Base-by-base conservation (phyloP, 2,888 invertebrate genomes). In the Linnaemya tessellans region DNA sequence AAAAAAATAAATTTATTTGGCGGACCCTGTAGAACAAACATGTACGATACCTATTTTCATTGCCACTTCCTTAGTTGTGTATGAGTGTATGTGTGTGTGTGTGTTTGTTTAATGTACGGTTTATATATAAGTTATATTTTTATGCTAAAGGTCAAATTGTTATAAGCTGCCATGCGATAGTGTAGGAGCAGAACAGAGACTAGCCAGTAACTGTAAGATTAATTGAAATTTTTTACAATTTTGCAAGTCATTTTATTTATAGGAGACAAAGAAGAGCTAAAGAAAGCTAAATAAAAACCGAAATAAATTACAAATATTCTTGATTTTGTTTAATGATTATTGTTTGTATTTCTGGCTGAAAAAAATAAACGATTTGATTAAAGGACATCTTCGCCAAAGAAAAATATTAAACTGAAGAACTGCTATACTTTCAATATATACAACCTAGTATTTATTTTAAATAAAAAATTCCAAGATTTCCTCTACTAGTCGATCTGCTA, bases 101-200 rank as follows among this genome's bases (percentile, higher is more conserved):
- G n/a, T 75, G 9, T 38, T n/a, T 62, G 35, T 18, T 35, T 30
- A 51, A 67, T 35, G 35, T 49, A n/a, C 18, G 70, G 18, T 41
- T 70, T 75, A 75, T 54, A 81, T 64, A 78, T 71, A 77, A 82
- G 49, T 78, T 73, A 60, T 68, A 75, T 64, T 71, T 58, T 64
- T 75, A 41, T 58, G 67, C 68, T 35, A 85, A 79, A 85, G 84
- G 78, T 85, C 81, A 85, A 85, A 64, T 73, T 65, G 68, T 73
- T 74, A 74, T 18, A 65, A 80, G 75, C 58, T 58, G 60, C 41
- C 67, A 71, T 30, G 51, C 22, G 62, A 74, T 84, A 65, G 56
- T 25, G 51, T 22, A 49, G 49, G 13, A 54, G 35, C 54, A 41
- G 15, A 51, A 13, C 7, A 60, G 25, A 51, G 25, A 9, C 20